Evolutionary conservation across 2,113 vertebrate genomes (phyloP).

Genomic region (Charadrius vociferus): DNA sequence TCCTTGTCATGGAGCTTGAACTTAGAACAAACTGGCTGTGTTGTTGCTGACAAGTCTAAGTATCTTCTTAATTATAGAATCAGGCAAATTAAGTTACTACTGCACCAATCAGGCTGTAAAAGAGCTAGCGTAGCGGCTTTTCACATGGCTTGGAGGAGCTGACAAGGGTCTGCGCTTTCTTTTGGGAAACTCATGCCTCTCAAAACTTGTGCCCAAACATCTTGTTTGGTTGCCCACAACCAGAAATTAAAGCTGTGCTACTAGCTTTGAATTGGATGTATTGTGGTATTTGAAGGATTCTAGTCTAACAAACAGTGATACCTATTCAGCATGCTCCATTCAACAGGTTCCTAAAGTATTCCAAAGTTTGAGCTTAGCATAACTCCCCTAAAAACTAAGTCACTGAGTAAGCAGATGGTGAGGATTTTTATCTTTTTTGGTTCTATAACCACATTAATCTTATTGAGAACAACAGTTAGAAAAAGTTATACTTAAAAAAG

Average conservation of each 20-base stretch:
- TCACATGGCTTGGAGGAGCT: not conserved
- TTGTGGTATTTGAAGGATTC: not conserved
- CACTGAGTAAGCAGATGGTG: not conserved
- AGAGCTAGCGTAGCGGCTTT: not conserved
- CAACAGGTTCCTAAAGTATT: not conserved
- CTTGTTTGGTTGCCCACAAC: not conserved
- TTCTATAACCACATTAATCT: not conserved
- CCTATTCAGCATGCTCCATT: not conserved
- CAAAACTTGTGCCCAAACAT: not conserved
- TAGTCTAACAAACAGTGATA: not conserved
- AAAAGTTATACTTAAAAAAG: not conserved
- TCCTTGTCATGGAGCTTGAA: conserved; percentile 49
- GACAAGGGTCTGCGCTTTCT: not conserved
- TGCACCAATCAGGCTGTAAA: not conserved
- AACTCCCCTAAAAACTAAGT: not conserved
- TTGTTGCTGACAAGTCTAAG: conserved; percentile 44
- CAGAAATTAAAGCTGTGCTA: not conserved
- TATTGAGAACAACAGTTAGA: not conserved
- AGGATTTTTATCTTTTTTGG: not conserved
- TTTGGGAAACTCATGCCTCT: not conserved
- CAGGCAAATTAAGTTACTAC: conserved; percentile 14
- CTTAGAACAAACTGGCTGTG: conserved; percentile 3
- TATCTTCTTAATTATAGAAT: conserved; percentile 53
- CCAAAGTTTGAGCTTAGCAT: not conserved
- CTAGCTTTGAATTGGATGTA: not conserved